Conservation (phyloP, 2,888 invertebrate species). For the Ormyrus rosae region DNA sequence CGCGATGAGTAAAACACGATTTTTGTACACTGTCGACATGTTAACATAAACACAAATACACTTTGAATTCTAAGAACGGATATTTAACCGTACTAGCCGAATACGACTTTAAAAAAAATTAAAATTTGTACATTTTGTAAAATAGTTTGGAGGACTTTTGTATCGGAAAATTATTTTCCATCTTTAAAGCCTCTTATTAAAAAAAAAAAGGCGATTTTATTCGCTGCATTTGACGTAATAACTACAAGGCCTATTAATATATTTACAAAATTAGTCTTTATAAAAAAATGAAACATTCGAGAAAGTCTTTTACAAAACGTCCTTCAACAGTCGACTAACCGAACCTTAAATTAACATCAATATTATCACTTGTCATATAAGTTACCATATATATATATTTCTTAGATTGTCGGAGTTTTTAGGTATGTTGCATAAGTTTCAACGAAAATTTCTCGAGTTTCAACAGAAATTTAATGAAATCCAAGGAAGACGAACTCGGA, state of each 20-base stretch:
- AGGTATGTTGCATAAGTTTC: conserved; percentile 39
- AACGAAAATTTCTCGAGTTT: conserved; percentile 24
- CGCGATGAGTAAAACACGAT: conserved; percentile 21
- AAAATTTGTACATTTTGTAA: conserved; percentile 53
- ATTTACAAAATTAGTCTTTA: conserved; percentile 53
- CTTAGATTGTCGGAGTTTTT: conserved; percentile 53
- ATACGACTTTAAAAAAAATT: conserved; percentile 28
- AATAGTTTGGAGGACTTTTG: conserved; percentile 28
- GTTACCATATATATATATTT: neutral
- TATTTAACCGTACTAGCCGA: conserved; percentile 27
- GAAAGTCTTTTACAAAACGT: conserved; percentile 39
- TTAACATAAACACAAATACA: conserved; percentile 45
- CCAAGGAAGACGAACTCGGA: conserved; percentile 47
- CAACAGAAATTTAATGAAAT: conserved; percentile 20
- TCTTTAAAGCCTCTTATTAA: conserved; percentile 21
- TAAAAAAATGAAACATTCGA: conserved; percentile 41
- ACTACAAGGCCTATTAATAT: conserved; percentile 44
- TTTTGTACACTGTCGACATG: conserved; percentile 43
- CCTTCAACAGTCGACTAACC: conserved; percentile 36
- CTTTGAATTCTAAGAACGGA: conserved; percentile 22
- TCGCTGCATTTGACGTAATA: conserved; percentile 25
- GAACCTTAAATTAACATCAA: conserved; percentile 48
- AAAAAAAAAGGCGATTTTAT: conserved; percentile 12
- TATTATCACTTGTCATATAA: conserved; percentile 45
- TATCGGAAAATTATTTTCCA: conserved; percentile 2